Base-by-base conservation (phyloP, 2,888 invertebrate species). In the Deroplatys truncata region DNA sequence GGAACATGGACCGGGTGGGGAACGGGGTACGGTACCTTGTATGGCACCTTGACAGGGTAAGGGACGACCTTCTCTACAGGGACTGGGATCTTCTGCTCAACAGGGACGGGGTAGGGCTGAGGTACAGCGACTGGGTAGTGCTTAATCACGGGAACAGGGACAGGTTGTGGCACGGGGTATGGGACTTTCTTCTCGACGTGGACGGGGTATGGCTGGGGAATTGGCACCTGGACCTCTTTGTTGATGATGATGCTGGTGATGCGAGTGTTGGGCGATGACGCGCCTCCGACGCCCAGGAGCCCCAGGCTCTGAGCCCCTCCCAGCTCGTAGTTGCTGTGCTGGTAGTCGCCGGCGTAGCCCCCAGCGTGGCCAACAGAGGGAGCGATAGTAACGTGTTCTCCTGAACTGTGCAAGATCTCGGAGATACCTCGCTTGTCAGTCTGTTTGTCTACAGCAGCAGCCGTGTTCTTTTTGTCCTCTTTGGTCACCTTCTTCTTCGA, bases 111-210 rank as follows among this genome's bases (percentile, higher is more conserved):
- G 89, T 89, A 90, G 29, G 90, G 90, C 88, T 89, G 84, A 49
- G 87, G 84, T 20, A 90, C 93, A 90, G 93, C 93, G 9, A 97
- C 97, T 92, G 97, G 97, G 93, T 96, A 96, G 90, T 97, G 97
- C 93, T 96, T 95, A 93, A 97, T 97, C 31, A 95, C 95, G 16
- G 89, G 89, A 89, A 96, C 96, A 16, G 89, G 89, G 89, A 96
- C 96, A 91, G 95, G 95, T 89, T 95, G 93, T 4, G 82, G 16
- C 28, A 85, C 92, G 0, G 91, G 91, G 89, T 92, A 92, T 28
- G 92, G 93, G 20, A 93, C 88, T 89, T 93, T 92, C 91, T 93
- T 93, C 88, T 93, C 93, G 56, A 89, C 90, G 28, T 85, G 88
- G 0, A 93, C 93, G 20, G 93, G 93, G 87, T 93, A 93, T 0